Conservation (phyloP, 2,797 vertebrate species). For the Phrynocephalus guinanensis region DNA sequence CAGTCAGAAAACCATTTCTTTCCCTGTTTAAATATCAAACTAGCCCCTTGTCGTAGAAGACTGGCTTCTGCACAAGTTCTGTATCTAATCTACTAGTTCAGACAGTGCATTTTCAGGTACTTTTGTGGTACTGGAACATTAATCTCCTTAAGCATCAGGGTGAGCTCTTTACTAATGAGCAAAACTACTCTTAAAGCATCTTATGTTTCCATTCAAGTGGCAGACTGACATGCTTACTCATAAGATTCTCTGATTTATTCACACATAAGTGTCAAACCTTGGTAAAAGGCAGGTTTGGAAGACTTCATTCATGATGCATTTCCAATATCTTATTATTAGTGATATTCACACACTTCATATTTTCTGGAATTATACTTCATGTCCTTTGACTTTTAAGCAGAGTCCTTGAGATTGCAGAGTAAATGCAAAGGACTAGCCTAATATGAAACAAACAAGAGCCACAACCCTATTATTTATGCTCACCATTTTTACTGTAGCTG, state of each 20-base stretch:
- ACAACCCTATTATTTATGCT: too few relatives aligned
- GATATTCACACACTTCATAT: background rate
- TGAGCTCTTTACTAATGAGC: background rate
- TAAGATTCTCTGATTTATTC: background rate
- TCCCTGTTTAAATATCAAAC: background rate
- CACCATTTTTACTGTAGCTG: too few relatives aligned
- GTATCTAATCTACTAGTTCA: too few relatives aligned
- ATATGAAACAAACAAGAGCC: too few relatives aligned
- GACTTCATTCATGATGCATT: background rate
- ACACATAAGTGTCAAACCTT: background rate
- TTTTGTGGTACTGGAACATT: background rate
- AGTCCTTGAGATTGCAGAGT: background rate
- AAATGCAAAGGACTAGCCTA: slow-evolving; percentile 38
- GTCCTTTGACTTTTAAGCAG: slow-evolving; percentile 16
- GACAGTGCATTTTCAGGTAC: background rate
- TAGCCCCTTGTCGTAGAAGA: background rate
- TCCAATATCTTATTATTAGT: background rate
- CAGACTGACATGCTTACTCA: background rate
- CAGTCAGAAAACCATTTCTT: background rate
- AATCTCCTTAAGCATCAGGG: background rate
- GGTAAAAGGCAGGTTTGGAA: background rate
- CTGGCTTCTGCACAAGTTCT: background rate
- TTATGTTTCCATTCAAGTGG: background rate
- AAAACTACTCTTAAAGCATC: background rate
- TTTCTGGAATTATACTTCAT: slow-evolving; percentile 31